These are phyloP conservation scores for Laothoe populi DNA, from an alignment of 2,888 invertebrate species.

Conservation along the genomic window DNA sequence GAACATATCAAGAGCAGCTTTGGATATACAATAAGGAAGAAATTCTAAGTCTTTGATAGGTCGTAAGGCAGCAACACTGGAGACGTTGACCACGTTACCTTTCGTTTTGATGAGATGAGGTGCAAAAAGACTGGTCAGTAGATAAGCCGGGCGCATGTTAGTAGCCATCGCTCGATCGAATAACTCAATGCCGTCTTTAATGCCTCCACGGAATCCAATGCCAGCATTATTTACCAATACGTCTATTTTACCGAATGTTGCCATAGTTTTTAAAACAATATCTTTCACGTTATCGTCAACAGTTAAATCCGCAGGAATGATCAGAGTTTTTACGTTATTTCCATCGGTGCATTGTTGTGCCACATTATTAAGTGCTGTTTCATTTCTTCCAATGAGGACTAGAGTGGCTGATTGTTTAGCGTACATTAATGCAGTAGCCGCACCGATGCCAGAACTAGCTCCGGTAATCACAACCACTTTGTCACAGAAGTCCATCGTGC, in stretches of 20 bases:
- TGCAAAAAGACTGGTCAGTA: slow-evolving; percentile 91
- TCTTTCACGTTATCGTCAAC: slow-evolving; percentile 87
- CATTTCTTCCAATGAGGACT: slow-evolving; percentile 88
- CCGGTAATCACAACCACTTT: slow-evolving; percentile 88
- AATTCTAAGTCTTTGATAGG: slow-evolving; percentile 86
- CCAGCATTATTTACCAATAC: slow-evolving; percentile 95
- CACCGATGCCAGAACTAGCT: slow-evolving; percentile 91
- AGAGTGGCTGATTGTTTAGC: slow-evolving; percentile 87
- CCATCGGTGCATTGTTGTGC: slow-evolving; percentile 82
- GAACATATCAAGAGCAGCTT: slow-evolving; percentile 96
- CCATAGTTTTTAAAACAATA: slow-evolving; percentile 87
- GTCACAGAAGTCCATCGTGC: slow-evolving; percentile 81
- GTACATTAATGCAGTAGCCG: slow-evolving; percentile 87
- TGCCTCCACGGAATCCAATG: slow-evolving; percentile 88
- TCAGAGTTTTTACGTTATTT: slow-evolving; percentile 76
- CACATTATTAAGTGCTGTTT: slow-evolving; percentile 86
- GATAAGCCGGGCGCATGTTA: slow-evolving; percentile 91
- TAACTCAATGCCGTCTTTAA: slow-evolving; percentile 92
- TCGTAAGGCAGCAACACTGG: slow-evolving; percentile 93
- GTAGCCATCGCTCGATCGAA: slow-evolving; percentile 93
- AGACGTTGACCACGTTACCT: slow-evolving; percentile 96
- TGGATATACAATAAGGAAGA: slow-evolving; percentile 95
- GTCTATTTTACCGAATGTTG: slow-evolving; percentile 88
- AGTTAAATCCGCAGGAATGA: slow-evolving; percentile 87
- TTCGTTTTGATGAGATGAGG: slow-evolving; percentile 92